A percentile compares a stretch with the other conserved stretches of the same genome.
phyloP scores from a whole-genome alignment of 1,140 invertebrate species.

The Drosophila punjabiensis region DNA sequence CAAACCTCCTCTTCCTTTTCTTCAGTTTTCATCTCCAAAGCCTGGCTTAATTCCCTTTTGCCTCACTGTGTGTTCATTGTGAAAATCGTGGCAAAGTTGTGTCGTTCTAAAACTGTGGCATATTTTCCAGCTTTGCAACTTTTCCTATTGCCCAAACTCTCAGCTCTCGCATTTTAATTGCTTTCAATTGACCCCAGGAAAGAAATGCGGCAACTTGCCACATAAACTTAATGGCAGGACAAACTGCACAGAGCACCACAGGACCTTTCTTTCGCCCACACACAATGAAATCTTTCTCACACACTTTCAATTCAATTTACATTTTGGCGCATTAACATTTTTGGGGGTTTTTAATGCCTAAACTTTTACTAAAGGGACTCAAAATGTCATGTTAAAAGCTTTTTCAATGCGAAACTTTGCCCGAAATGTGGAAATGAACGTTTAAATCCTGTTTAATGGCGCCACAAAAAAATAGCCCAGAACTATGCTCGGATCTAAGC shows the following conservation, averaged over 20 bases:
- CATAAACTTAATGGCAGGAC: conserved; percentile 59
- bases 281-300: conserved; percentile 25
- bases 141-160: conserved; percentile 32
- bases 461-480: conserved; percentile 1
- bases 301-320: conserved; percentile 75
- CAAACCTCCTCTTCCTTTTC: background rate
- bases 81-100: conserved; percentile 5
- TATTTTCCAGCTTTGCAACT: conserved; percentile 45
- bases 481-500: conserved; percentile 6
- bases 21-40: conserved; percentile 13
- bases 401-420: conserved; percentile 39
- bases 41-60: conserved; percentile 8
- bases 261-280: background rate
- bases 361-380: conserved; percentile 20
- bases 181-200: conserved; percentile 71
- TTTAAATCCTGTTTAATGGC: conserved; percentile 50
- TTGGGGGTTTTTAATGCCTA: conserved; percentile 44
- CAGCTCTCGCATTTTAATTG: conserved; percentile 58
- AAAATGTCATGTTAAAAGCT: conserved; percentile 63
- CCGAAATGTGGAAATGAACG: conserved; percentile 45
- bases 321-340: conserved; percentile 69
- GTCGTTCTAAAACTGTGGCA: conserved; percentile 21
- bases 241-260: conserved; percentile 3
- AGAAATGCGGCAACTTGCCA: conserved; percentile 57
- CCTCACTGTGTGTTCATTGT: background rate